These are phyloP conservation scores for Gryllus longicercus DNA, from an alignment of 2,888 invertebrate genomes.

Conservation along the genomic window DNA sequence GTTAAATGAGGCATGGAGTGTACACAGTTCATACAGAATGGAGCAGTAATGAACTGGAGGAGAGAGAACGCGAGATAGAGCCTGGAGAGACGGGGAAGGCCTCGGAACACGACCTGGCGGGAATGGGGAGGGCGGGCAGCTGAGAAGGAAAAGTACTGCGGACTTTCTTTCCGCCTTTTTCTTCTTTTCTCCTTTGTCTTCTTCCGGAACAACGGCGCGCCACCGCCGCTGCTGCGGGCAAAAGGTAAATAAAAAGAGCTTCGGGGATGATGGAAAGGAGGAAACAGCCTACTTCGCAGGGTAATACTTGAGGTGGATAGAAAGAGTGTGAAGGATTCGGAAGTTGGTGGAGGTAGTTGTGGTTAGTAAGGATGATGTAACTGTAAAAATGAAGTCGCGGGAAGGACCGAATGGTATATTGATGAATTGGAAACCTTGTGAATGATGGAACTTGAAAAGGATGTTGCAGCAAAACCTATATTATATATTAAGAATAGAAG, in stretches of 20 bases:
- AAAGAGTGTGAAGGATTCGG: background rate
- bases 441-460: too few relatives aligned
- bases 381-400: too few relatives aligned
- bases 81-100: background rate
- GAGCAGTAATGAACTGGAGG: background rate
- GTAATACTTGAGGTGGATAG: background rate
- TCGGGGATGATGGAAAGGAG: background rate
- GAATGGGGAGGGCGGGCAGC: background rate
- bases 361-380: too few relatives aligned
- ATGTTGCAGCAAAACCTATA: too few relatives aligned
- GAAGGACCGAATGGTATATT: too few relatives aligned
- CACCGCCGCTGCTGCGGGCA: background rate
- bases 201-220: background rate
- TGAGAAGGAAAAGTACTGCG: background rate
- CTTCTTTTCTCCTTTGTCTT: background rate
- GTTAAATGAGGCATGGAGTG: background rate
- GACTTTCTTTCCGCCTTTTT: background rate
- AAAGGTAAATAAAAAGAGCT: background rate
- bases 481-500: too few relatives aligned
- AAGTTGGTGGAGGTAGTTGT: too few relatives aligned
- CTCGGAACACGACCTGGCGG: background rate
- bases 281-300: background rate
- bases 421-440: too few relatives aligned
- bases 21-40: conserved; percentile 4
- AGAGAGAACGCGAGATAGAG: background rate